A percentile compares a stretch with the other conserved stretches of the same genome.
Evolutionary conservation across 2,888 invertebrate species (phyloP).

Genomic region (Malthinus seriepunctatus): DNA sequence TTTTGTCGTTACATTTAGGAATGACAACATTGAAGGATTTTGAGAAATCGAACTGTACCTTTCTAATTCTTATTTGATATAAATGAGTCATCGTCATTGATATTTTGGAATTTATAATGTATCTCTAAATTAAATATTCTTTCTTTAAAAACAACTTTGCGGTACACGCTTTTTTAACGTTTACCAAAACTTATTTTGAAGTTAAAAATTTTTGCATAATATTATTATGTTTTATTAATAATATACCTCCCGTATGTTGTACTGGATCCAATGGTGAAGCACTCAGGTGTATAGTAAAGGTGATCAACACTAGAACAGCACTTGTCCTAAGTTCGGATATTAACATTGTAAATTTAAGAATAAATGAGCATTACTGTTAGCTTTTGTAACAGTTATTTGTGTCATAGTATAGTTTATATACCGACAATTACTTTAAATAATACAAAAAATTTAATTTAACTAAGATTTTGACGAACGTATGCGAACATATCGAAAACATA

Average conservation of each 20-base stretch:
- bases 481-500: slow-evolving; percentile 22
- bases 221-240: not conserved
- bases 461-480: slow-evolving; percentile 29
- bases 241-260: slow-evolving; percentile 40
- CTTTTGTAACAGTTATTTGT: slow-evolving; percentile 36
- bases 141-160: too few species aligned
- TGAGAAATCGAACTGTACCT: too few species aligned
- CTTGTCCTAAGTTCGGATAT: slow-evolving; percentile 39
- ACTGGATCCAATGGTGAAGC: slow-evolving; percentile 46
- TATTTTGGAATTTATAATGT: not conserved
- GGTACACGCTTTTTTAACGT: too few species aligned
- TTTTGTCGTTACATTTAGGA: too few species aligned
- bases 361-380: slow-evolving; percentile 36
- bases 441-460: slow-evolving; percentile 18
- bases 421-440: slow-evolving; percentile 17
- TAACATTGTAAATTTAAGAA: slow-evolving; percentile 41
- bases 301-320: slow-evolving; percentile 43
- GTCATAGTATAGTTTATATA: slow-evolving; percentile 35
- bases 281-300: slow-evolving; percentile 38
- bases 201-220: not conserved
- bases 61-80: not conserved
- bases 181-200: too few species aligned
- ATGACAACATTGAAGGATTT: too few species aligned
- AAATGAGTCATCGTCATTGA: slow-evolving; percentile 6
- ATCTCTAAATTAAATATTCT: too few species aligned